Base-by-base conservation (phyloP, 2,888 invertebrate species). In the Sussaba pulchella region DNA sequence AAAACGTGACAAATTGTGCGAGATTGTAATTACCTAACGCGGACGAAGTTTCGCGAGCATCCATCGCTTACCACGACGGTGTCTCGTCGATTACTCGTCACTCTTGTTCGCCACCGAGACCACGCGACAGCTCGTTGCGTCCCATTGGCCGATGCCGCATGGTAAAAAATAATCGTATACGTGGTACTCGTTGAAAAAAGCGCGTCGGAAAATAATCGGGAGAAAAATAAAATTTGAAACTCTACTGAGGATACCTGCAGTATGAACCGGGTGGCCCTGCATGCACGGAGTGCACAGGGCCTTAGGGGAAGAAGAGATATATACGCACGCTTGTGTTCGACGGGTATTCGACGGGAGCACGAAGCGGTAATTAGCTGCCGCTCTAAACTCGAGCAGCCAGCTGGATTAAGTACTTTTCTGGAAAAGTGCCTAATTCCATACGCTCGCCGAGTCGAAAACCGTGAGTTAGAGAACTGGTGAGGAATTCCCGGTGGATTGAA, bases 361-460 rank as follows among this genome's bases (percentile, higher is more conserved):
- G n/a, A n/a, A n/a, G 73, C 6, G 31, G 81, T 87, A 86, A 87
- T 87, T 86, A 85, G 82, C 81, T 79, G 66, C 19, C 70, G 50
- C 71, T 77, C 75, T 82, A 81, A 85, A 84, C 82, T 78, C 70
- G 76, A 69, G 61, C 79, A 75, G 64, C 64, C 82, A 45, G 78
- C 54, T 43, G 82, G 82, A 86, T 87, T 84, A 80, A 85, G 87
- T 84, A 82, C 83, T 85, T 83, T 83, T 76, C 82, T 75, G 83
- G 79, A 83, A 83, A 85, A 84, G 81, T 85, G 85, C 80, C 86
- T 86, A 87, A 86, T 85, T 85, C 83, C 78, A 85, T n/a, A n/a
- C 82, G 81, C 81, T 84, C 72, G 78, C 82, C 78, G 71, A 78
- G 57, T 47, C 47, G 31, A 39, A 24, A 17, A 50, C 36, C 50